Evolutionary conservation across 2,113 vertebrate species (phyloP), one percentile per base, ranked within the genome.

Genomic region (Hystrix cristata): DNA sequence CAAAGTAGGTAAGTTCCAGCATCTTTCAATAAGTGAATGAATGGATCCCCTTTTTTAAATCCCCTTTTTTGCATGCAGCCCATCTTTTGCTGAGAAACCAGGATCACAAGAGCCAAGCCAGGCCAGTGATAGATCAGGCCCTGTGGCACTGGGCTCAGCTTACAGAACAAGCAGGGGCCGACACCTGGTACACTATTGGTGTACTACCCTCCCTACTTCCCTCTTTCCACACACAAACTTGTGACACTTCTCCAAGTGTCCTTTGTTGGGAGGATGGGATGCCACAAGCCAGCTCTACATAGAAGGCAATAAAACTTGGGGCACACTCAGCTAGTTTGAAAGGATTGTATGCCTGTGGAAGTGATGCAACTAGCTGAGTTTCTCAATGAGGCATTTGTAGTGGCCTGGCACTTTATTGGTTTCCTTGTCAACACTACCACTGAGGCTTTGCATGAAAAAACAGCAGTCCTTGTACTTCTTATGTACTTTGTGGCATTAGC

Each of bases 381-480:
- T 97, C 97, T 98, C 98, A 98, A 95, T 98, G 97, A 93, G 95
- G 85, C 62, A 2, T 97, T 98, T 98, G 98, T 98, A 92, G 92
- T 95, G 94, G 60, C 2, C 85, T 91, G 95, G 97, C 97, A 96
- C 95, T 31, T 97, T 69, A 78, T 94, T 95, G 96, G 94, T 97
- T 96, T 98, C 98, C 97, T 98, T 98, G 94, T 98, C 98, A 98
- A 96, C 97, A 98, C 94, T 95, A 94, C 76, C 92, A 34, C 88
- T 94, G 91, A 98, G 97, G 86, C 98, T 97, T 97, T 96, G 97
- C 97, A 79, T 95, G 67, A 91, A 98, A 97, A 92, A 95, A 76
- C 86, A 87, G 92, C 67, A 76, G 97, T 95, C 95, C 95, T 97
- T 98, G 94, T 98, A 97, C 96, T 98, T 98, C 98, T 97, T 98